These are phyloP conservation scores for Megalurothrips usitatus DNA, from an alignment of 2,888 invertebrate genomes.

Conservation along the genomic window DNA sequence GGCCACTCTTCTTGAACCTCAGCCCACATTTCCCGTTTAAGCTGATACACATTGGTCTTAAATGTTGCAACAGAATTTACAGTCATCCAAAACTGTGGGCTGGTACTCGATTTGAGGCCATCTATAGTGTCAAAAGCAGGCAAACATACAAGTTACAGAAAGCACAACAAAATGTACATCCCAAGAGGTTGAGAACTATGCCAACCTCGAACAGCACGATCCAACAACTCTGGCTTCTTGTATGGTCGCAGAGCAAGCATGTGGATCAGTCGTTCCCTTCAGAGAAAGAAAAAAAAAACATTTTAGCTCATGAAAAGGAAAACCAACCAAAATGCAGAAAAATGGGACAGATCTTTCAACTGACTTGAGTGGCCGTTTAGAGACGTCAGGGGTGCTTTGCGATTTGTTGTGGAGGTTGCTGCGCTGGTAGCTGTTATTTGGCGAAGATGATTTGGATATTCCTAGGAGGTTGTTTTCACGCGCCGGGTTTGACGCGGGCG, in stretches of 20 bases:
- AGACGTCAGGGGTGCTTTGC: slow-evolving; percentile 16
- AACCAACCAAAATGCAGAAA: slow-evolving; percentile 5
- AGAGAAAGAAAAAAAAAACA: slow-evolving; percentile 46
- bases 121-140: neutral
- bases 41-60: slow-evolving; percentile 84
- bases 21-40: slow-evolving; percentile 83
- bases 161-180: neutral
- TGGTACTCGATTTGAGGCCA: neutral
- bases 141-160: slow-evolving; percentile 21
- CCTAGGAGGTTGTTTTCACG: slow-evolving; percentile 3
- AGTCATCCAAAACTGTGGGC: slow-evolving; percentile 9
- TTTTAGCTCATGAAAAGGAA: slow-evolving; percentile 24
- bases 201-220: slow-evolving; percentile 75
- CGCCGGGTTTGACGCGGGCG: neutral
- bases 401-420: slow-evolving; percentile 8
- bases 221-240: slow-evolving; percentile 86
- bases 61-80: slow-evolving; percentile 53
- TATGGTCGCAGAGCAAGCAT: slow-evolving; percentile 87
- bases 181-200: slow-evolving; percentile 31
- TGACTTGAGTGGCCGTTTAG: slow-evolving; percentile 30
- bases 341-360: neutral
- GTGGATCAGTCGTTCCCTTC: slow-evolving; percentile 90
- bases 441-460: slow-evolving; percentile 11
- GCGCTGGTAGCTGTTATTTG: slow-evolving; percentile 16
- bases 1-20: slow-evolving; percentile 94